A percentile compares a stretch with the other conserved stretches of the same genome.
Conservation (phyloP, 2,797 vertebrate genomes). For the Parotocinclus haroldoi region DNA sequence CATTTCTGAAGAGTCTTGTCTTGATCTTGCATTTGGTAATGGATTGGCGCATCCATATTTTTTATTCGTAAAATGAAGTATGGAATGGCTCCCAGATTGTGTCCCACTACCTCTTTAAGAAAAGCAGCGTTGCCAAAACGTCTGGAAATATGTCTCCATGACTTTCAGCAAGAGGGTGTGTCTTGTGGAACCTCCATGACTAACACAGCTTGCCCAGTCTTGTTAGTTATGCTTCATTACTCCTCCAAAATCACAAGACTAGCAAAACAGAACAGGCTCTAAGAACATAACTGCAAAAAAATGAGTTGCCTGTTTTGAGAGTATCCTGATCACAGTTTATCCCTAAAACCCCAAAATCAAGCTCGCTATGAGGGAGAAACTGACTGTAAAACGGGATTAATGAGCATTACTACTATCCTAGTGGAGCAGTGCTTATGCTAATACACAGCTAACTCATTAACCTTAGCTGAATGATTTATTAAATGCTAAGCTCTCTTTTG, state of each 20-base stretch:
- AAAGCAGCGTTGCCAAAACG: too few relatives aligned
- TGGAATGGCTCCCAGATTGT: too few relatives aligned
- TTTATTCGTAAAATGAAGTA: too few relatives aligned
- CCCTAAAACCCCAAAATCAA: slow-evolving; percentile 10
- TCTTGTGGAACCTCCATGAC: neutral
- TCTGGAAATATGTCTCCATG: too few relatives aligned
- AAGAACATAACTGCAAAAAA: neutral
- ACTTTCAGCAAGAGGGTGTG: too few relatives aligned
- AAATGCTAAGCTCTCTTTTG: too few relatives aligned
- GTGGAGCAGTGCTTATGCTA: slow-evolving; percentile 14
- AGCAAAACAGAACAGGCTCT: neutral
- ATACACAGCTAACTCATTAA: slow-evolving; percentile 13
- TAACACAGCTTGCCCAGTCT: neutral
- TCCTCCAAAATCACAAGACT: neutral
- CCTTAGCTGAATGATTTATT: neutral
- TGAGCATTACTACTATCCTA: slow-evolving; percentile 6
- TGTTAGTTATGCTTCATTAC: neutral
- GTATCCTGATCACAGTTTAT: slow-evolving; percentile 1
- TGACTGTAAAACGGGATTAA: slow-evolving; percentile 18
- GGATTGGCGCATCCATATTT: too few relatives aligned
- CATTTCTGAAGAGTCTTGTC: too few relatives aligned
- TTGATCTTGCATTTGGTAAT: too few relatives aligned
- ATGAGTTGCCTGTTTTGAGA: neutral
- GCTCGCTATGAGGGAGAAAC: neutral
- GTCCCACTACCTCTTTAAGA: too few relatives aligned